phyloP scores from a whole-genome alignment of 2,797 vertebrate species.

The Mus minutoides region DNA sequence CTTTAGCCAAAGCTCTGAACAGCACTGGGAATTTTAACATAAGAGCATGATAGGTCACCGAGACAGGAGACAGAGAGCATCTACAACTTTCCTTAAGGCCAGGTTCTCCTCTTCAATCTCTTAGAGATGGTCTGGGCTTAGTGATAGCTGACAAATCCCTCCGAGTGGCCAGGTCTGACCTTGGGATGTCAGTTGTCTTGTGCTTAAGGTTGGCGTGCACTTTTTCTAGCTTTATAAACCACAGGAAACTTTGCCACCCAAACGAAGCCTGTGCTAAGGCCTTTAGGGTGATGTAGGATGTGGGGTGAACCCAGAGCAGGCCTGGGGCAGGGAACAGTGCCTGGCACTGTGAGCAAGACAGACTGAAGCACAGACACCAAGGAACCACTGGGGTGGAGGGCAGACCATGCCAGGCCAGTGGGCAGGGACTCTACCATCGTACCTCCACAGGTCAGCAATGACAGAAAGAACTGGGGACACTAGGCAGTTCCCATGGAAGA shows the following conservation, averaged over 20 bases:
- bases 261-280: background rate
- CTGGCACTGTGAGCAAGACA: background rate
- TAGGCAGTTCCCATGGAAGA: background rate
- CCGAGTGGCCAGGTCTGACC: background rate
- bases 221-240: too few species aligned
- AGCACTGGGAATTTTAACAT: background rate
- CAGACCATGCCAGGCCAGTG: background rate
- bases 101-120: background rate
- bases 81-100: conserved; percentile 25
- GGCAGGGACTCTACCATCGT: background rate
- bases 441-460: background rate
- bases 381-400: background rate
- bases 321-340: background rate
- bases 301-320: background rate
- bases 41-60: background rate
- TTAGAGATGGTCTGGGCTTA: background rate
- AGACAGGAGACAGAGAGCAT: background rate
- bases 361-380: too few species aligned
- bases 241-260: background rate
- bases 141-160: background rate
- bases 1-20: background rate
- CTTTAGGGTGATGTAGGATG: background rate
- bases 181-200: background rate
- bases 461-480: background rate
- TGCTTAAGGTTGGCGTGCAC: background rate